phyloP scores from a whole-genome alignment of 2,113 vertebrate species.

The Pollimyrus isidori region DNA sequence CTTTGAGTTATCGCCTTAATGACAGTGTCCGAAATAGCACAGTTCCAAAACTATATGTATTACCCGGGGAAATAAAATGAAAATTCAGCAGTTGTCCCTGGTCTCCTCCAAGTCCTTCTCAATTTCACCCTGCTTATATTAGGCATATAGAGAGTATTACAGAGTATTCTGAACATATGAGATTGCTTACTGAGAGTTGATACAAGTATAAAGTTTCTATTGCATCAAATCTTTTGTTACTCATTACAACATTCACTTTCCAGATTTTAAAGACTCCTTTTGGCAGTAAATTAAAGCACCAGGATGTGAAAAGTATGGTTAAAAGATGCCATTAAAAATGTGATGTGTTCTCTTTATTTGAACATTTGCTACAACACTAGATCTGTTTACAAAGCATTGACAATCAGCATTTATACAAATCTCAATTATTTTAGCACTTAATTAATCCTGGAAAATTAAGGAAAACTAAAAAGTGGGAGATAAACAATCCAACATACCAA shows the following conservation, averaged over 20 bases:
- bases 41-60: not conserved
- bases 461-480: not conserved
- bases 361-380: slow-evolving; percentile 16
- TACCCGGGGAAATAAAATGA: not conserved
- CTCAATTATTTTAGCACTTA: slow-evolving; percentile 10
- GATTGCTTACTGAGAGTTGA: not conserved
- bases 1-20: not conserved
- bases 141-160: not conserved
- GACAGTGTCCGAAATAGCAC: not conserved
- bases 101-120: not conserved
- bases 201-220: not conserved
- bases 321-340: slow-evolving; percentile 13
- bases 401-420: slow-evolving; percentile 24
- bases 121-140: not conserved
- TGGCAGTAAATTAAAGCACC: not conserved
- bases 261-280: not conserved
- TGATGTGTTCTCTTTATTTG: slow-evolving; percentile 16
- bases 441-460: not conserved
- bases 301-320: not conserved
- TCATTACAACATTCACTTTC: not conserved
- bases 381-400: slow-evolving; percentile 19
- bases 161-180: not conserved
- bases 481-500: not conserved
- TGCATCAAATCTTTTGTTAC: slow-evolving; percentile 6
- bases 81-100: not conserved